Evolutionary conservation across 2,888 invertebrate species (phyloP), one percentile per base, ranked within the genome.

Genomic region (Papilio demoleus): DNA sequence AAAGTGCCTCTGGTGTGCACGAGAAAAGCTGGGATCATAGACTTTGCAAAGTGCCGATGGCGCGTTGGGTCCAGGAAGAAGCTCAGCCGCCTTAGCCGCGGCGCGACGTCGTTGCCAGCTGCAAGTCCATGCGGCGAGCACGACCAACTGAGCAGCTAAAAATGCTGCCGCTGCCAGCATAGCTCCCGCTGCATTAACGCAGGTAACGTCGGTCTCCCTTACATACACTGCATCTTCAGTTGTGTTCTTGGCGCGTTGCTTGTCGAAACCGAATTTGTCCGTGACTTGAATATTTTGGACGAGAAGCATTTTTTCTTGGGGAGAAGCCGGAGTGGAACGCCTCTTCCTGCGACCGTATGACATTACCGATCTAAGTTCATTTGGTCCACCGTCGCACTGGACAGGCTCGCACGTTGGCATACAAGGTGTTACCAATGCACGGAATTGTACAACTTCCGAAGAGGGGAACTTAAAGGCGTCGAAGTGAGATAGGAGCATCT

Each of bases 391-490:
- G 79, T 97, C 96, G 85, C 98, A 98, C 82, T 97, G 97, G 11
- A 98, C 97, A 9, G 98, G 98, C 83, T 97, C 97, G 87, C 98
- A 98, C 53, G 95, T 94, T 27, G 98, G 98, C 96, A 98, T 96
- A 87, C 98, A 98, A 0, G 98, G 98, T 2, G 98, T 98, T 45
- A 98, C 98, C 81, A 98, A 88, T n/a, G 98, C 98, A 73, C 98
- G 95, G 95, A 98, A 98, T 85, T 98, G 98, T 1, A 98, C 98
- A 58, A 97, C 96, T 85, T 98, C 98, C 14, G 97, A 97, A 62
- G 97, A 97, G 53, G 98, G 98, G 93, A 98, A 98, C 88, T 98
- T 98, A 94, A 98, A 98, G 42, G 98, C 98, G 87, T 98, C 98
- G 91, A 98, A 98, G 90, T 97, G 96, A 65, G 98, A 97, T 71